Percentiles rank a stretch among this genome's conserved stretches.
These are phyloP conservation scores for Zoanthus sansibaricus DNA, from an alignment of 92 coral and sea anemone species.

Conservation along the genomic window DNA sequence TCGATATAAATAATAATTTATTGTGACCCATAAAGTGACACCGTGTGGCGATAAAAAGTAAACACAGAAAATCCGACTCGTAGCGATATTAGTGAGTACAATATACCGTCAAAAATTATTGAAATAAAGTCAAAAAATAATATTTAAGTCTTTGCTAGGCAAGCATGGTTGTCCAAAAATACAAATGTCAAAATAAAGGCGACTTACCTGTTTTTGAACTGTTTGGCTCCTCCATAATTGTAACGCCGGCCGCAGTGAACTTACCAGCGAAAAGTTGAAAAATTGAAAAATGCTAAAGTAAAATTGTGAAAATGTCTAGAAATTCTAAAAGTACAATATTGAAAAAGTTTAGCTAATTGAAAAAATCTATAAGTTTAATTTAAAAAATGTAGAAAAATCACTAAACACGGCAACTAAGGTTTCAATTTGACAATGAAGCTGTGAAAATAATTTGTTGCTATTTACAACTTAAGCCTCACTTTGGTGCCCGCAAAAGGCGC, in stretches of 20 bases:
- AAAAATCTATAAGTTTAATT: neutral
- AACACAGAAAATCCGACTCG: conserved; percentile 11
- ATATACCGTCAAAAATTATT: neutral
- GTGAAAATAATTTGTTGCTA: neutral
- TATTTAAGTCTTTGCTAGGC: conserved; percentile 11
- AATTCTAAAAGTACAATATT: neutral
- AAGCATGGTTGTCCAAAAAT: neutral
- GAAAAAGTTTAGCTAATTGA: neutral
- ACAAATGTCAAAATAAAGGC: neutral
- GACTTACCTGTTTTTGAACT: neutral
- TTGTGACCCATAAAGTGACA: conserved; percentile 10
- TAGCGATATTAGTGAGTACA: conserved; percentile 4
- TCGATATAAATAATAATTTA: neutral
- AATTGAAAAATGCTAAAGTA: neutral
- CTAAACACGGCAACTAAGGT: neutral
- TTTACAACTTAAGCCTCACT: too few relatives aligned
- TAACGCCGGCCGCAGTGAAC: neutral
- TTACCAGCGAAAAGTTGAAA: neutral
- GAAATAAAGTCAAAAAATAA: neutral
- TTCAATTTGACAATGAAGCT: neutral
- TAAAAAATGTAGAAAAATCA: neutral
- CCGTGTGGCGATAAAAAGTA: conserved; percentile 27
- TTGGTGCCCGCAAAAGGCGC: too few relatives aligned
- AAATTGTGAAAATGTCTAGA: neutral
- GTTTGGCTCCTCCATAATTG: conserved; percentile 4